phyloP scores from a whole-genome alignment of 2,888 invertebrate species.

The Altica lythri region DNA sequence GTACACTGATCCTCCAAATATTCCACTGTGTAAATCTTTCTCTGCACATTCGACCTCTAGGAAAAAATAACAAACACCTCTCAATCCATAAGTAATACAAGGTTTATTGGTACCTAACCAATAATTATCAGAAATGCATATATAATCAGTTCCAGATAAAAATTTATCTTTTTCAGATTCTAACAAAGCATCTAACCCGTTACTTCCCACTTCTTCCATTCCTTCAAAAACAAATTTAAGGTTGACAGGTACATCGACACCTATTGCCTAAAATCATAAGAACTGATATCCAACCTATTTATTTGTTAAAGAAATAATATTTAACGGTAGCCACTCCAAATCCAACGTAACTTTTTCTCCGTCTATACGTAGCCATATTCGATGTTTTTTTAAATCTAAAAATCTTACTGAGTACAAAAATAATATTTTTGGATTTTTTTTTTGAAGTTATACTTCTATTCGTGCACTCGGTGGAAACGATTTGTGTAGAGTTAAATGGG shows the following conservation, averaged over 20 bases:
- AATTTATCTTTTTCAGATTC: constrained; percentile 74
- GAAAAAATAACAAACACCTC: constrained; percentile 91
- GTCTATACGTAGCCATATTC: too few species aligned
- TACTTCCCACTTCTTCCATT: constrained; percentile 98
- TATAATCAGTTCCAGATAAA: constrained; percentile 84
- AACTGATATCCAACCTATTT: background rate
- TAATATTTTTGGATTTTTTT: too few species aligned
- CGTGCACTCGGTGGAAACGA: too few species aligned
- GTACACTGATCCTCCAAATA: constrained; percentile 92
- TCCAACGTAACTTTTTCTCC: too few species aligned
- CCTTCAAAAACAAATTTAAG: constrained; percentile 93
- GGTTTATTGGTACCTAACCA: constrained; percentile 98
- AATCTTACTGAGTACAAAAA: too few species aligned
- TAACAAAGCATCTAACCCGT: constrained; percentile 89
- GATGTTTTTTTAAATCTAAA: too few species aligned
- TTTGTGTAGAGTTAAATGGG: too few species aligned
- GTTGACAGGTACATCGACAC: constrained; percentile 68
- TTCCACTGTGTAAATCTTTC: constrained; percentile 95
- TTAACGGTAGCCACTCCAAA: background rate
- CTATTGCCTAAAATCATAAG: constrained; percentile 60
- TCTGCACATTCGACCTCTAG: constrained; percentile 85
- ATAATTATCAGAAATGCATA: constrained; percentile 98
- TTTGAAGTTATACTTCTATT: too few species aligned
- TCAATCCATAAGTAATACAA: constrained; percentile 94
- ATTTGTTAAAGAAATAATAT: background rate